These are phyloP conservation scores for Monopis laevigella DNA, from an alignment of 2,888 invertebrate genomes.

Conservation along the genomic window DNA sequence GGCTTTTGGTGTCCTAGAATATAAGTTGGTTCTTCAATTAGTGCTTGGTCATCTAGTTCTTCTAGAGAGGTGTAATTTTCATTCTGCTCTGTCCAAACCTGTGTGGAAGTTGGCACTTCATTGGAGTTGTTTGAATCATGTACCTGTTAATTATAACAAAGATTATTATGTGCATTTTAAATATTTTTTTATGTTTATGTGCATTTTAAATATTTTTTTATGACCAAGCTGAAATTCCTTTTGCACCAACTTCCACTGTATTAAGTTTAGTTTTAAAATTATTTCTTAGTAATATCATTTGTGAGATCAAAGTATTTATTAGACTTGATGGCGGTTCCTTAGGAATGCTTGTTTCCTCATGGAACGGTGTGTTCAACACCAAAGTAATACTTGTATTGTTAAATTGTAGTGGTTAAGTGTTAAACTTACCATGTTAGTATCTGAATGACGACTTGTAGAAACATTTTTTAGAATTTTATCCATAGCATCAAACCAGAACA, in stretches of 20 bases:
- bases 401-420: conserved; percentile 1
- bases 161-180: no score
- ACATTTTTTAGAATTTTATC: conserved; percentile 45
- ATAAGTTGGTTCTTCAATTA: conserved; percentile 28
- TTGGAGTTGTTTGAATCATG: conserved; percentile 12
- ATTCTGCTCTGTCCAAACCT: conserved; percentile 42
- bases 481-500: conserved; percentile 55
- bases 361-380: not conserved
- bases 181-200: no score
- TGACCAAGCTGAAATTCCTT: no score
- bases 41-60: no score
- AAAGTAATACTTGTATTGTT: not conserved
- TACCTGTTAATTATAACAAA: not conserved
- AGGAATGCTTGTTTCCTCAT: no score
- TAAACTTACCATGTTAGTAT: conserved; percentile 24
- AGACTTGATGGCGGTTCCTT: no score
- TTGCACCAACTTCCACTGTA: no score
- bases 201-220: no score
- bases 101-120: conserved; percentile 28
- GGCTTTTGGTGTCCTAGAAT: conserved; percentile 32
- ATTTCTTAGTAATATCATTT: no score
- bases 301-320: no score
- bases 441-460: conserved; percentile 27
- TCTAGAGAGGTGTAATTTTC: no score
- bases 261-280: no score